Evolutionary conservation across 2,888 invertebrate genomes (phyloP).

Genomic region (Spatulosminthurus flaviceps): DNA sequence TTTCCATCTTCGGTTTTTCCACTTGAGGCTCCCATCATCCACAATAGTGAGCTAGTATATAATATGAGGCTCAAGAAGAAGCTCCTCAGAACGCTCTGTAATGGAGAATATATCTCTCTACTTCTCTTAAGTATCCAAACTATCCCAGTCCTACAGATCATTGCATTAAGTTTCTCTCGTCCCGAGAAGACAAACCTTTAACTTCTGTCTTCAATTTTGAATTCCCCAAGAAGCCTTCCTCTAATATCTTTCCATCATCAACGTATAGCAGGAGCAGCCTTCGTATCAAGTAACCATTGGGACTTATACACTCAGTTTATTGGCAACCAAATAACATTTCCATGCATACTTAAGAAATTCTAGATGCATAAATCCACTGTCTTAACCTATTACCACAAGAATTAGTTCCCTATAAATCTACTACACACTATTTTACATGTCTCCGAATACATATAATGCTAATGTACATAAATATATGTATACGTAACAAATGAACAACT

Average conservation of each 20-base stretch:
- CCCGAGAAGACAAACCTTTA: conserved; percentile 15
- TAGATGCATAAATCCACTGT: background rate
- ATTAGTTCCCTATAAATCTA: too few relatives aligned
- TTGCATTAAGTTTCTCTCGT: background rate
- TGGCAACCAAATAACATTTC: conserved; percentile 20
- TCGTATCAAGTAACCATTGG: conserved; percentile 3
- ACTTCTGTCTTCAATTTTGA: conserved; percentile 25
- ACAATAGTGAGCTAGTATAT: too few relatives aligned
- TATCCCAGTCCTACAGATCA: too few relatives aligned
- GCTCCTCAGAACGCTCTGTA: too few relatives aligned
- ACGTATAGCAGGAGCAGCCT: background rate
- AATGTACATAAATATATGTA: too few relatives aligned
- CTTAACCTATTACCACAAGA: too few relatives aligned
- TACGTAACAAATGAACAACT: too few relatives aligned
- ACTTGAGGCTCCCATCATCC: conserved; percentile 7
- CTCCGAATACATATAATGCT: too few relatives aligned
- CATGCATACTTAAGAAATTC: background rate
- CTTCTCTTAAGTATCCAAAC: too few relatives aligned
- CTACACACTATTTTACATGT: too few relatives aligned
- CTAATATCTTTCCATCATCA: conserved; percentile 18
- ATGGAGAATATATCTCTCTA: too few relatives aligned
- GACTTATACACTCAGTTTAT: conserved; percentile 23
- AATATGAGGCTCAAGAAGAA: too few relatives aligned
- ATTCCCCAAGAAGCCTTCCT: conserved; percentile 27
- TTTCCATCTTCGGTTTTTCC: conserved; percentile 21